phyloP scores from a whole-genome alignment of 2,888 invertebrate species.

The Harpagoxenus sublaevis region DNA sequence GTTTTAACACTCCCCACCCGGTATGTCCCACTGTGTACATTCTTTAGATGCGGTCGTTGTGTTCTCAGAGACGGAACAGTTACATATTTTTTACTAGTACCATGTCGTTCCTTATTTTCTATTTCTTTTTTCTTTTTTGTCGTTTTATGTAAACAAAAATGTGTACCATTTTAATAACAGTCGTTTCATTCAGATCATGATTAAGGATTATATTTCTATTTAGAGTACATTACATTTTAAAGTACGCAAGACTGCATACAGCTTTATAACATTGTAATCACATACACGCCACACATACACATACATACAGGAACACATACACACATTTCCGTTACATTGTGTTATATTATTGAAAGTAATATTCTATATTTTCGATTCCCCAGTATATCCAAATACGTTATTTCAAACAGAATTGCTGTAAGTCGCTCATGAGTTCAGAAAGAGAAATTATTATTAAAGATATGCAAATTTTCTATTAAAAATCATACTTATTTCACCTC shows the following conservation, averaged over 20 bases:
- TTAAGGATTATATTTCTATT: constrained; percentile 25
- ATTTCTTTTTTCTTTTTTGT: constrained; percentile 21
- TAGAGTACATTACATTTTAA: constrained; percentile 60
- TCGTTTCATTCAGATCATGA: constrained; percentile 20
- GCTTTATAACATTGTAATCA: constrained; percentile 79
- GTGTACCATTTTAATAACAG: constrained; percentile 12
- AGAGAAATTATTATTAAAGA: constrained; percentile 81
- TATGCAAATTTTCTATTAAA: constrained; percentile 82
- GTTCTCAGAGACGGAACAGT: constrained; percentile 64
- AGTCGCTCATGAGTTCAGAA: constrained; percentile 79
- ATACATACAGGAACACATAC: neutral
- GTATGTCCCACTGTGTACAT: constrained; percentile 74
- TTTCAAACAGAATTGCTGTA: constrained; percentile 79
- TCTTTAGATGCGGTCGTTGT: constrained; percentile 75
- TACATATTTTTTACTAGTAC: constrained; percentile 53
- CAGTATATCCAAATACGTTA: constrained; percentile 77
- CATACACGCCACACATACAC: neutral
- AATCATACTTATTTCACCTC: constrained; percentile 36
- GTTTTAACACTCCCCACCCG: constrained; percentile 53
- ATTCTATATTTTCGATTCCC: constrained; percentile 77
- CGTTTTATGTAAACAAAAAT: constrained; percentile 8
- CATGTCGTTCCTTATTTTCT: constrained; percentile 1
- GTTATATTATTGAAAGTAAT: constrained; percentile 77
- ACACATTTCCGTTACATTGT: constrained; percentile 74
- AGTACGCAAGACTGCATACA: constrained; percentile 81